phyloP scores from a whole-genome alignment of 2,113 vertebrate genomes.

The Setophaga kirtlandii region DNA sequence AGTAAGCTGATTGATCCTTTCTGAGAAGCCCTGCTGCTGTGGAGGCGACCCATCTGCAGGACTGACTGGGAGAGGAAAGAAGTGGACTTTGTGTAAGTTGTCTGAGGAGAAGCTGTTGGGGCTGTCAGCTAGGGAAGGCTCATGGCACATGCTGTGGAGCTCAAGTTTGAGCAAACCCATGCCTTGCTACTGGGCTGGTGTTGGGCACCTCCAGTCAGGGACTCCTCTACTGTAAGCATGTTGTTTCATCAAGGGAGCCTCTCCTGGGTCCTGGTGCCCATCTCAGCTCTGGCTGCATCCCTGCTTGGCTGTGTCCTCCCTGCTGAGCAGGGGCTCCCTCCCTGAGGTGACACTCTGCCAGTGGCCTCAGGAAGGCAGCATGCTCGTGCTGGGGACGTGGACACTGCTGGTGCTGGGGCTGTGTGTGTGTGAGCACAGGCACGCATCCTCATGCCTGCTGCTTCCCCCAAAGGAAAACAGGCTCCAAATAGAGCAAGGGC shows the following conservation, averaged over 20 bases:
- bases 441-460: neutral
- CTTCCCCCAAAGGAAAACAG: conserved; percentile 41
- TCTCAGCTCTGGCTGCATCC: neutral
- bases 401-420: neutral
- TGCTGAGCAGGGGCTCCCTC: neutral
- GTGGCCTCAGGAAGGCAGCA: neutral
- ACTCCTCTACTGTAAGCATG: neutral
- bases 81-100: neutral
- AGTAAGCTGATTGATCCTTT: neutral
- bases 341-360: neutral
- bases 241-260: neutral
- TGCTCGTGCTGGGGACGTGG: neutral
- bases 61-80: neutral
- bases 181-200: neutral
- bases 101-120: neutral
- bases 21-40: neutral
- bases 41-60: neutral
- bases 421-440: neutral
- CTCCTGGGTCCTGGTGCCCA: neutral
- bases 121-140: neutral
- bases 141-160: rapidly evolving
- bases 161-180: neutral
- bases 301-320: neutral
- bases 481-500: conserved; percentile 34
- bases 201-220: neutral